phyloP scores from a whole-genome alignment of 2,113 vertebrate species.

The Alces alces region DNA sequence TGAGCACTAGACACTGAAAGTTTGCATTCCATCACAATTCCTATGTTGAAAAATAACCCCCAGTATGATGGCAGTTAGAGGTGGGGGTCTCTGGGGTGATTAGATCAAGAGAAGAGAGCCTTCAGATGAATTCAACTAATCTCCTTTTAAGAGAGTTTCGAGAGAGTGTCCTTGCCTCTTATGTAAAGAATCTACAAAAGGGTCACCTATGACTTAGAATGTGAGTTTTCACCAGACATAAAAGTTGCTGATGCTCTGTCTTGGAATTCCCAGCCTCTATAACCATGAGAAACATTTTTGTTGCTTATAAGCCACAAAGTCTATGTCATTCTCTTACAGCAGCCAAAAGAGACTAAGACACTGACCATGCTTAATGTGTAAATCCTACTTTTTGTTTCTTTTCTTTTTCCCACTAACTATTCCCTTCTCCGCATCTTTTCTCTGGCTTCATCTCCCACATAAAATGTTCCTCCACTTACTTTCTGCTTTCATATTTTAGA shows the following conservation, averaged over 20 bases:
- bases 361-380: neutral
- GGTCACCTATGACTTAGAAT: neutral
- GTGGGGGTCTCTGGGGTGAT: neutral
- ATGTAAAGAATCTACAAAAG: neutral
- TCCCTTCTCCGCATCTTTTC: neutral
- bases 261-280: neutral
- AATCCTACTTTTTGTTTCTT: neutral
- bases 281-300: neutral
- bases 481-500: neutral
- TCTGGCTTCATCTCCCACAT: neutral
- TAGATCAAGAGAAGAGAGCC: neutral
- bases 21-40: neutral
- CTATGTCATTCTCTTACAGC: neutral
- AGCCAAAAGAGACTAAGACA: neutral
- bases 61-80: neutral
- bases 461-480: neutral
- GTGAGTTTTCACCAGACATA: neutral
- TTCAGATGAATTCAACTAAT: neutral
- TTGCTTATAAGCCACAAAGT: neutral
- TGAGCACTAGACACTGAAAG: neutral
- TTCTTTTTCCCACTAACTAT: neutral
- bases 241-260: neutral
- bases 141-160: neutral
- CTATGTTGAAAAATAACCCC: neutral
- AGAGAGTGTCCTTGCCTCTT: neutral